Conservation (phyloP, 2,888 invertebrate species). For the Pasiphila rectangulata region DNA sequence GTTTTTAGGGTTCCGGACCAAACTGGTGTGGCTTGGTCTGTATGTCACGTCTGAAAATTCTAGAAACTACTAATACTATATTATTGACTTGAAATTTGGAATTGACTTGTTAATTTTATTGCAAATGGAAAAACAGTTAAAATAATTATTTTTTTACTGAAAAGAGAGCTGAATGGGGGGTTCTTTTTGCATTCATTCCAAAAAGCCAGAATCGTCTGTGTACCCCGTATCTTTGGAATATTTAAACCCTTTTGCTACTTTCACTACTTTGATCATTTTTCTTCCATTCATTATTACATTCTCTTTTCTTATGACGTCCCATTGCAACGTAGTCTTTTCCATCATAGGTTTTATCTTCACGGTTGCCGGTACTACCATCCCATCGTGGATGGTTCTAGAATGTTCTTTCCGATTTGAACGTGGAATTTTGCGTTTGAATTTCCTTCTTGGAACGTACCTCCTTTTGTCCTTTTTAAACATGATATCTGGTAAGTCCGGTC, state of each 20-base stretch:
- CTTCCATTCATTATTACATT: constrained; percentile 43
- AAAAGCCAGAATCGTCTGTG: constrained; percentile 39
- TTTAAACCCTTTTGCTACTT: constrained; percentile 30
- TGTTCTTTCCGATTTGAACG: not conserved
- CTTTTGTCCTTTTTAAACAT: constrained; percentile 39
- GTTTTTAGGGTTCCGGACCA: too few relatives aligned
- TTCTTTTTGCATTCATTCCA: constrained; percentile 43
- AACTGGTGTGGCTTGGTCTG: too few relatives aligned
- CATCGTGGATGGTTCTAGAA: too few relatives aligned
- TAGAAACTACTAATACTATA: too few relatives aligned
- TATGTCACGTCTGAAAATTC: too few relatives aligned
- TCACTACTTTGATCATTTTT: constrained; percentile 43
- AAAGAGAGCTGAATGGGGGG: too few relatives aligned
- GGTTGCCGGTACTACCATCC: too few relatives aligned
- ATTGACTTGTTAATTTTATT: too few relatives aligned
- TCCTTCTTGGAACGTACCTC: constrained; percentile 37
- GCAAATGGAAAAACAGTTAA: too few relatives aligned
- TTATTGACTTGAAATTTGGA: too few relatives aligned
- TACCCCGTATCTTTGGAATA: constrained; percentile 17
- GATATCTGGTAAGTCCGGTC: constrained; percentile 28
- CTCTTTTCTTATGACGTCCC: constrained; percentile 33
- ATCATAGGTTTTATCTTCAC: not conserved
- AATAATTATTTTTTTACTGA: too few relatives aligned
- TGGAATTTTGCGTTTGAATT: constrained; percentile 1
- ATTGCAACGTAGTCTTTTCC: not conserved